Evolutionary conservation across 2,797 vertebrate species (phyloP).

Genomic region (Holocentrus rufus): DNA sequence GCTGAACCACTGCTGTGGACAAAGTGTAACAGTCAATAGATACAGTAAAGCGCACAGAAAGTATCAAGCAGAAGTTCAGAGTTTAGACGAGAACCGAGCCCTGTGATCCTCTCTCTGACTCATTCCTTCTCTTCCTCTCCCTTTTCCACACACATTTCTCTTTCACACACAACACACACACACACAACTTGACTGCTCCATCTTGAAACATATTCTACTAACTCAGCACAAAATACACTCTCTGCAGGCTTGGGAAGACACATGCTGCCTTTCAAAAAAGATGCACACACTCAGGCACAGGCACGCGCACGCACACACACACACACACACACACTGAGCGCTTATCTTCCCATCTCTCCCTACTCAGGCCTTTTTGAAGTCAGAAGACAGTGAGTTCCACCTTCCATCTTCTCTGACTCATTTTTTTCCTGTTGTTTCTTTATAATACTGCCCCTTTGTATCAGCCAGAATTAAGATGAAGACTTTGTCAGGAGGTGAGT

Average conservation of each 20-base stretch:
- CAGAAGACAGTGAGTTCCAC: conserved; percentile 31
- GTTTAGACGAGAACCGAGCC: conserved; percentile 13
- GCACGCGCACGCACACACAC: neutral
- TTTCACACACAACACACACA: conserved; percentile 2
- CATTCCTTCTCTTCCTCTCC: neutral
- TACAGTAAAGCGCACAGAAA: neutral
- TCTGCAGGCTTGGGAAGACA: conserved; percentile 27
- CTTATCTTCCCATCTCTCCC: conserved; percentile 20
- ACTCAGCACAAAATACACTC: conserved; percentile 55
- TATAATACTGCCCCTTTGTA: conserved; percentile 45
- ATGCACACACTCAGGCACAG: neutral
- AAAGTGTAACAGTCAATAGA: conserved; percentile 12
- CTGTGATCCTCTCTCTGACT: conserved; percentile 7
- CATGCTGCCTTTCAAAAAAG: conserved; percentile 8
- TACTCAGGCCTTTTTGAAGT: conserved; percentile 22
- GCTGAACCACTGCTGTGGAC: conserved; percentile 23
- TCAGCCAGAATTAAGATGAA: conserved; percentile 55
- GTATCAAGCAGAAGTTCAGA: conserved; percentile 26
- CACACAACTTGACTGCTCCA: conserved; percentile 30
- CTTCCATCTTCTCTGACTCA: conserved; percentile 21
- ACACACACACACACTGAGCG: conserved; percentile 3
- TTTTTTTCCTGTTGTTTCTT: conserved; percentile 15
- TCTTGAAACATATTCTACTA: conserved; percentile 37
- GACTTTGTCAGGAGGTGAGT: conserved; percentile 45
- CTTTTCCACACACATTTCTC: conserved; percentile 8